Conservation (phyloP, 2,888 invertebrate genomes). For the Caenorhabditis zanzibari region DNA sequence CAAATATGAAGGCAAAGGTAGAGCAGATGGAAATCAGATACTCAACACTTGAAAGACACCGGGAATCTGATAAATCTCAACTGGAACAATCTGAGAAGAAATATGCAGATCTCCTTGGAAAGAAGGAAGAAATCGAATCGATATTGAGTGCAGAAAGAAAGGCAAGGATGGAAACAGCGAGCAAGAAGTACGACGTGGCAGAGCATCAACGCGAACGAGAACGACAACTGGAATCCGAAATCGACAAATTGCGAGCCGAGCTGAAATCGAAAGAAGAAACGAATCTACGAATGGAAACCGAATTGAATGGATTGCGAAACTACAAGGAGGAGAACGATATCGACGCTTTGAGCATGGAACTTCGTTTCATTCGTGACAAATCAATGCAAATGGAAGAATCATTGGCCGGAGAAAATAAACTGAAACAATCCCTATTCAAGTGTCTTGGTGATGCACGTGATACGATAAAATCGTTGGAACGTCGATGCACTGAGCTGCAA, state of each 20-base stretch:
- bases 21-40: constrained; percentile 93
- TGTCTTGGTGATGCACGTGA: constrained; percentile 72
- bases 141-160: constrained; percentile 86
- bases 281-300: constrained; percentile 86
- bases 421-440: constrained; percentile 97
- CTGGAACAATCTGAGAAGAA: constrained; percentile 89
- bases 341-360: constrained; percentile 69
- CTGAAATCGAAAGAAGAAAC: constrained; percentile 86
- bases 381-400: constrained; percentile 94
- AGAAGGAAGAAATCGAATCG: constrained; percentile 88
- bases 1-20: constrained; percentile 91
- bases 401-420: constrained; percentile 95
- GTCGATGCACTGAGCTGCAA: constrained; percentile 42
- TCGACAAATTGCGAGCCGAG: constrained; percentile 70
- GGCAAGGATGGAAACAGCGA: constrained; percentile 88
- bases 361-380: constrained; percentile 89
- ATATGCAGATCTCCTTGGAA: constrained; percentile 91
- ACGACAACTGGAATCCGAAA: constrained; percentile 71
- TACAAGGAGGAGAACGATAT: constrained; percentile 85
- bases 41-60: constrained; percentile 88
- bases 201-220: constrained; percentile 74
- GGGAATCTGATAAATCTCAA: constrained; percentile 90
- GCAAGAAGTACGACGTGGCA: constrained; percentile 69
- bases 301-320: constrained; percentile 86
- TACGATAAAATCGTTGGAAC: constrained; percentile 62